Conservation (phyloP, 2,113 vertebrate species). For the Rostratula benghalensis region DNA sequence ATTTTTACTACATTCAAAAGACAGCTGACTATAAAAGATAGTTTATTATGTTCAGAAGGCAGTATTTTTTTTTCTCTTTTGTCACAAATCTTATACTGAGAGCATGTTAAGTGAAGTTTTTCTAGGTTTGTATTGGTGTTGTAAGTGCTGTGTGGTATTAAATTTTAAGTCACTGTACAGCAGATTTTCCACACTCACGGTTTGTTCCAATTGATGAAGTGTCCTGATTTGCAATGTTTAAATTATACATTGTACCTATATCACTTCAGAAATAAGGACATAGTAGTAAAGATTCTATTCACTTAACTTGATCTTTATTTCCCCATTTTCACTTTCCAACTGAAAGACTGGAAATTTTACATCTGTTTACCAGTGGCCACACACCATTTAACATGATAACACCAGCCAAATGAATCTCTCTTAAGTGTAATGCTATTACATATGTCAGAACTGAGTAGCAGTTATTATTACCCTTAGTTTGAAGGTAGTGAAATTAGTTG, state of each 20-base stretch:
- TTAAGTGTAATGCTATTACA: neutral
- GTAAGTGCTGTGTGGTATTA: neutral
- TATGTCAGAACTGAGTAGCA: neutral
- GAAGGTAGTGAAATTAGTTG: constrained; percentile 16
- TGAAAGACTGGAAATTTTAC: constrained; percentile 9
- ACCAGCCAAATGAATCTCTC: constrained; percentile 13
- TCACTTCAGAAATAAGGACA: neutral
- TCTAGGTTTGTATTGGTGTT: neutral
- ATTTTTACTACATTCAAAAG: neutral
- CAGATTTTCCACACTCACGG: neutral
- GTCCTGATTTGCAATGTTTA: neutral
- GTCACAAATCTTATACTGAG: neutral
- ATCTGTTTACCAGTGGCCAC: constrained; percentile 29
- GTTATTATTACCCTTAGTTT: constrained; percentile 13
- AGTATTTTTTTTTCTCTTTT: neutral
- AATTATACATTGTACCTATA: neutral
- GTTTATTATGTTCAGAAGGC: neutral
- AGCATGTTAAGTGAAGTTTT: neutral
- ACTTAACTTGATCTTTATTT: neutral
- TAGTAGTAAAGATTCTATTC: neutral
- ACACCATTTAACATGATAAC: neutral
- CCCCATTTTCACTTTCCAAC: neutral
- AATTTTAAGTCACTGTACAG: neutral
- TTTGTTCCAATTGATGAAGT: neutral
- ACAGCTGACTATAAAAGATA: neutral